A percentile compares a stretch with the other conserved stretches of the same genome.
Evolutionary conservation across 2,888 invertebrate species (phyloP).

Genomic region (Cephus nigrinus): DNA sequence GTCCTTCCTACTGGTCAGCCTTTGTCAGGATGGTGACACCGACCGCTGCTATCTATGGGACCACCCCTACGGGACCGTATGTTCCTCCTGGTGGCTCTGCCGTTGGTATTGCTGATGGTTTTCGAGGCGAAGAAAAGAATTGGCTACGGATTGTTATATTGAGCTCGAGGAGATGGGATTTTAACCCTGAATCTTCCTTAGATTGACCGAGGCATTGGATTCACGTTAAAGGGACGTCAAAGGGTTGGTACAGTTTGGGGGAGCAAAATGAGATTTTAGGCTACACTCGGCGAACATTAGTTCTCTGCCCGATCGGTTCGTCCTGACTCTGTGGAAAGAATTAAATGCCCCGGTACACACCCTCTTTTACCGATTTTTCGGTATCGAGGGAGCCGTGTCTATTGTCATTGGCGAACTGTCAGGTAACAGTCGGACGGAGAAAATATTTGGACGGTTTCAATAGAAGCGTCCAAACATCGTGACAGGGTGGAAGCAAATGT

Average conservation of each 20-base stretch:
- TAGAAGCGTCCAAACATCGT: constrained; percentile 37
- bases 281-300: background rate
- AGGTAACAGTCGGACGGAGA: constrained; percentile 39
- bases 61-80: constrained; percentile 6
- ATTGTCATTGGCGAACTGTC: constrained; percentile 16
- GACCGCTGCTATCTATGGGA: background rate
- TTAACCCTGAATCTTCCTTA: background rate
- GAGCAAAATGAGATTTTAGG: background rate
- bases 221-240: background rate
- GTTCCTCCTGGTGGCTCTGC: background rate
- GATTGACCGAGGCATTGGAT: background rate
- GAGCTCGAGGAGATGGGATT: background rate
- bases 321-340: background rate
- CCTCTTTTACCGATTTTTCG: background rate
- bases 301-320: background rate
- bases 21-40: constrained; percentile 45
- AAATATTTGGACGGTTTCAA: constrained; percentile 48
- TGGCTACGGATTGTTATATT: background rate
- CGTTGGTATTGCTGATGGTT: background rate
- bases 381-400: background rate
- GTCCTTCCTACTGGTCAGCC: constrained; percentile 45
- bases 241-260: background rate
- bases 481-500: background rate
- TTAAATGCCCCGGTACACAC: constrained; percentile 1
- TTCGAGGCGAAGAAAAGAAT: background rate